These are phyloP conservation scores for Menura novaehollandiae DNA, from an alignment of 2,113 vertebrate species.

Conservation along the genomic window DNA sequence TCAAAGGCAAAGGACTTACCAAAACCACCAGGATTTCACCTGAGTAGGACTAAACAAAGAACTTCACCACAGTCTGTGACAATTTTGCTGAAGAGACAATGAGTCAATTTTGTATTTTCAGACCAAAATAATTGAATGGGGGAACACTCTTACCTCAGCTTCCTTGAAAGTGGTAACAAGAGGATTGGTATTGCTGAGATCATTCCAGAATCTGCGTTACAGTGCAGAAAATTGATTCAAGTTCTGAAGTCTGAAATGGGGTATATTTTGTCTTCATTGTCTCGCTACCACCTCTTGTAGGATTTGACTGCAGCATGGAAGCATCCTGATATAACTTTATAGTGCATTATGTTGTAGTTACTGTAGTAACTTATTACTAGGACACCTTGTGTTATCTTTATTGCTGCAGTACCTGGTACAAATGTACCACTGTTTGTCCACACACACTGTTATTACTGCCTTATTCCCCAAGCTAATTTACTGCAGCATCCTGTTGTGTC, in stretches of 20 bases:
- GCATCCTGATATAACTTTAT: conserved; percentile 30
- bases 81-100: conserved; percentile 6
- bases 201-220: neutral
- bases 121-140: conserved; percentile 36
- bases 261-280: neutral
- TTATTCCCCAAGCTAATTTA: conserved; percentile 32
- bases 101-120: conserved; percentile 52
- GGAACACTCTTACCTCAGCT: conserved; percentile 25
- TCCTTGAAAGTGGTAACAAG: conserved; percentile 42
- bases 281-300: neutral
- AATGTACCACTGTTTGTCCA: neutral
- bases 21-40: neutral
- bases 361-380: conserved; percentile 43
- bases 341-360: conserved; percentile 16
- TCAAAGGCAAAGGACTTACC: neutral
- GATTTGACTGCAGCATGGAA: conserved; percentile 37
- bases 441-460: neutral
- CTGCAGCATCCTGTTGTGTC: conserved; percentile 40
- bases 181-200: conserved; percentile 42
- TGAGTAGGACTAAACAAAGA: neutral
- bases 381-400: conserved; percentile 48
- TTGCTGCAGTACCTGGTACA: conserved; percentile 70
- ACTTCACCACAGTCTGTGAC: neutral
- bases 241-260: neutral
- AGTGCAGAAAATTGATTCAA: neutral